Percentiles rank a stretch among this genome's conserved stretches.
Conservation (phyloP, 2,113 vertebrate species). For the Silurus meridionalis region DNA sequence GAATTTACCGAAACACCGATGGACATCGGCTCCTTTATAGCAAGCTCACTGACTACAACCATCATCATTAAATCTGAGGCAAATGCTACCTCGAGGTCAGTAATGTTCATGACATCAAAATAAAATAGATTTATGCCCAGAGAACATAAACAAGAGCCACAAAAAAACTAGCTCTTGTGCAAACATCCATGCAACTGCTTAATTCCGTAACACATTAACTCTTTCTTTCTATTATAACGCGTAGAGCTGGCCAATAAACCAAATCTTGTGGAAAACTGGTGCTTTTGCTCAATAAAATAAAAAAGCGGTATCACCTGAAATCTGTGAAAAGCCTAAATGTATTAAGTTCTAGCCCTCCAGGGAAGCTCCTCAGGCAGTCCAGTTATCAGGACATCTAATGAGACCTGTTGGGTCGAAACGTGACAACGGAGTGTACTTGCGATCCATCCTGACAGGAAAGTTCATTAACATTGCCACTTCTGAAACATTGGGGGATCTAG, state of each 20-base stretch:
- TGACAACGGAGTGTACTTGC: background rate
- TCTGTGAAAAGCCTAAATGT: background rate
- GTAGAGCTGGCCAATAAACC: slow-evolving; percentile 11
- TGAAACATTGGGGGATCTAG: background rate
- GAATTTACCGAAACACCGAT: background rate
- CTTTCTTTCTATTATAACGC: background rate
- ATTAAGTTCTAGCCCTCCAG: background rate
- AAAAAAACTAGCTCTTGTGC: slow-evolving; percentile 59
- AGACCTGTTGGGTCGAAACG: slow-evolving; percentile 7
- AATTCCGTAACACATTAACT: background rate
- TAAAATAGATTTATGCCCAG: background rate
- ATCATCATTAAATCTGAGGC: background rate
- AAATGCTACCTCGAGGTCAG: slow-evolving; percentile 2
- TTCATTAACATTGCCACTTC: slow-evolving; percentile 20
- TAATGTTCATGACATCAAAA: background rate
- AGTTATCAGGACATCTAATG: slow-evolving; percentile 1
- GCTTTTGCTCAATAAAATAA: background rate
- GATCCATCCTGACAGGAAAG: background rate
- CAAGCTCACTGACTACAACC: background rate
- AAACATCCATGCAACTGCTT: slow-evolving; percentile 22
- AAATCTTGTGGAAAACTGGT: background rate
- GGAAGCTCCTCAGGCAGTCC: background rate
- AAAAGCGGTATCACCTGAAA: background rate
- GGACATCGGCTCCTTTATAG: background rate
- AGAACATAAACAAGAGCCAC: slow-evolving; percentile 42